These are phyloP conservation scores for Emberiza fucata DNA, from an alignment of 2,113 vertebrate genomes.

Conservation along the genomic window DNA sequence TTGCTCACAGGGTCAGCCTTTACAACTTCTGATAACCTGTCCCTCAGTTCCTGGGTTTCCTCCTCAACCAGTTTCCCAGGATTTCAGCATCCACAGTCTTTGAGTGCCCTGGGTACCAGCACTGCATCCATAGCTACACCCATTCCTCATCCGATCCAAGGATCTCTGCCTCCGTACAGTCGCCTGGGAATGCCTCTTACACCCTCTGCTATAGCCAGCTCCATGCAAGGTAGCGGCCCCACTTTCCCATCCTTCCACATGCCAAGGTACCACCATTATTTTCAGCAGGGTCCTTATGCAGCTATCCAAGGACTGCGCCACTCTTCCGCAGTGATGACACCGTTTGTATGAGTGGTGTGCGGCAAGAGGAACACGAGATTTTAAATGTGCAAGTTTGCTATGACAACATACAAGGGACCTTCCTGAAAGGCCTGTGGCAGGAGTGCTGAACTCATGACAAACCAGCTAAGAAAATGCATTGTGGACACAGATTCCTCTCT, in stretches of 20 bases:
- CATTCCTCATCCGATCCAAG: constrained; percentile 92
- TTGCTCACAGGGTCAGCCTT: constrained; percentile 88
- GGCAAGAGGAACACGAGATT: background rate
- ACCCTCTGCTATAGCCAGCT: constrained; percentile 85
- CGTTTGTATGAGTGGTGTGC: constrained; percentile 88
- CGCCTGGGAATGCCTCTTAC: constrained; percentile 92
- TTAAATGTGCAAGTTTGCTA: background rate
- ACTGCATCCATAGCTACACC: constrained; percentile 81
- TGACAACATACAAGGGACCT: constrained; percentile 26
- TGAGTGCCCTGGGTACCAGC: constrained; percentile 85
- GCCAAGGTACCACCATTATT: constrained; percentile 98
- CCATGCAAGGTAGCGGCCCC: constrained; percentile 91
- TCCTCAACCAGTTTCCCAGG: constrained; percentile 89
- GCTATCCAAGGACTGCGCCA: constrained; percentile 98
- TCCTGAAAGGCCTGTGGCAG: constrained; percentile 16
- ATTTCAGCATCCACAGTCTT: constrained; percentile 92
- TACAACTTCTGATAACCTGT: constrained; percentile 92
- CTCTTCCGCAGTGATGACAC: constrained; percentile 96
- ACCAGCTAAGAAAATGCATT: constrained; percentile 1
- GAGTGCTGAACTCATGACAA: constrained; percentile 32
- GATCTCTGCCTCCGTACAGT: constrained; percentile 90
- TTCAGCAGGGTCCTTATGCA: constrained; percentile 97
- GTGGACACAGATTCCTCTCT: constrained; percentile 11
- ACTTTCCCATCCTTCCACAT: constrained; percentile 98
- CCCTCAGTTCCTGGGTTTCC: constrained; percentile 96